Percentiles rank a stretch among this genome's conserved stretches.
These are phyloP conservation scores for Phaethornis superciliosus DNA, from an alignment of 2,113 vertebrate genomes.

Conservation along the genomic window DNA sequence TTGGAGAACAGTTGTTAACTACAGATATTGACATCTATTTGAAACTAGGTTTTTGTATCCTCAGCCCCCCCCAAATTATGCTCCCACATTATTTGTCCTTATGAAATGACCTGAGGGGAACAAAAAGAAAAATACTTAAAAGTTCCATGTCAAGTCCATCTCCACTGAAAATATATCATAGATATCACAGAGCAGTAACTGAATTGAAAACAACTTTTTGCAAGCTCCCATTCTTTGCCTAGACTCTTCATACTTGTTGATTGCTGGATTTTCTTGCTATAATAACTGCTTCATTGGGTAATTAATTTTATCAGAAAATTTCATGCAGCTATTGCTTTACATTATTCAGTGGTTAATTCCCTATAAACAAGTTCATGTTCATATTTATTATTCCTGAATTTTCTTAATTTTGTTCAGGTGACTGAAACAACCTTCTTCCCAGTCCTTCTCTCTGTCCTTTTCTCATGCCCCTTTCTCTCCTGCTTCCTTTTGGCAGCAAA, in stretches of 20 bases:
- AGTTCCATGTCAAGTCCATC: not conserved
- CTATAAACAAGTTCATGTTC: not conserved
- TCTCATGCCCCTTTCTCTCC: not conserved
- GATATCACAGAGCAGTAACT: not conserved
- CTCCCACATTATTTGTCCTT: not conserved
- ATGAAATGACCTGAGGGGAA: not conserved
- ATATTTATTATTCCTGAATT: not conserved
- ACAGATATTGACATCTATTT: not conserved
- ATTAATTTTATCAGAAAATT: not conserved
- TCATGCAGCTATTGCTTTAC: not conserved
- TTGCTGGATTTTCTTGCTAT: not conserved
- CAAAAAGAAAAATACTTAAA: not conserved
- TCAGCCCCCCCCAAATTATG: rapidly evolving
- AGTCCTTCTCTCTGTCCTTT: not conserved
- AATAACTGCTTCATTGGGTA: not conserved
- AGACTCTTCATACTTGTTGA: not conserved
- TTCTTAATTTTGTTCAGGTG: not conserved
- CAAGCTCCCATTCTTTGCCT: not conserved
- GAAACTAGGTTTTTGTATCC: not conserved
- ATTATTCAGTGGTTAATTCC: slow-evolving; percentile 11
- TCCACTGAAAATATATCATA: not conserved
- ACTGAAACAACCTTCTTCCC: not conserved
- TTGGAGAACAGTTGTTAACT: not conserved
- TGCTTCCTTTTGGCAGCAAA: not conserved
- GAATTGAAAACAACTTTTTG: not conserved